A percentile compares a stretch with the other conserved stretches of the same genome.
Conservation (phyloP, 2,888 invertebrate genomes). For the Amiota mariae region DNA sequence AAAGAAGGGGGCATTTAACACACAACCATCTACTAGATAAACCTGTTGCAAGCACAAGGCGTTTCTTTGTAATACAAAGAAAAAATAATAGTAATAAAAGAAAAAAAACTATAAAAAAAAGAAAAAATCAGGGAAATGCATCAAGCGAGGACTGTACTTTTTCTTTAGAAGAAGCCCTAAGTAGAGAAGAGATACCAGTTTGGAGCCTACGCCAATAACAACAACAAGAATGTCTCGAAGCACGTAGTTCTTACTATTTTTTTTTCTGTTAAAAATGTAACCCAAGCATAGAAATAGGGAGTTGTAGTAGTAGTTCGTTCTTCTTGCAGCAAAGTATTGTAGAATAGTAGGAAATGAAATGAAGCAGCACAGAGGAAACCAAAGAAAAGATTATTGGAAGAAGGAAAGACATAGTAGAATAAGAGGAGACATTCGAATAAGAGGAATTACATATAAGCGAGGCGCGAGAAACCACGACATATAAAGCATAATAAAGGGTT, state of each 20-base stretch:
- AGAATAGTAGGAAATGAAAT: background rate
- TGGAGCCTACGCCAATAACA: constrained; percentile 21
- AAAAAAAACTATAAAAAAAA: constrained; percentile 3
- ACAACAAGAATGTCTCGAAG: background rate
- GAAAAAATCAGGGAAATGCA: constrained; percentile 19
- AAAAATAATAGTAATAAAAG: constrained; percentile 47
- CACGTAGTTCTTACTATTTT: background rate
- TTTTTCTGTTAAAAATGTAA: background rate
- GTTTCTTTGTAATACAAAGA: constrained; percentile 51
- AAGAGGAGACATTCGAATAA: background rate
- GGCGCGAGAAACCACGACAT: background rate
- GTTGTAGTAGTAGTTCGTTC: constrained; percentile 3
- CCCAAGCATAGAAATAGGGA: constrained; percentile 15
- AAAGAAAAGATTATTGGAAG: background rate
- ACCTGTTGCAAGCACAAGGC: constrained; percentile 55
- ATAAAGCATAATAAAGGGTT: constrained; percentile 22
- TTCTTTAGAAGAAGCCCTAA: background rate
- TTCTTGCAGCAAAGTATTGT: background rate
- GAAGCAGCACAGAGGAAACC: background rate
- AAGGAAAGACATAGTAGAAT: constrained; percentile 15
- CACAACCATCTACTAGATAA: constrained; percentile 53
- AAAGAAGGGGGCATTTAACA: constrained; percentile 7
- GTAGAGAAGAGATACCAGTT: constrained; percentile 13
- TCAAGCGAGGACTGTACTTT: constrained; percentile 23
- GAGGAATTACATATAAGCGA: background rate